phyloP scores from a whole-genome alignment of 2,797 vertebrate species.

The Vireo griseus region DNA sequence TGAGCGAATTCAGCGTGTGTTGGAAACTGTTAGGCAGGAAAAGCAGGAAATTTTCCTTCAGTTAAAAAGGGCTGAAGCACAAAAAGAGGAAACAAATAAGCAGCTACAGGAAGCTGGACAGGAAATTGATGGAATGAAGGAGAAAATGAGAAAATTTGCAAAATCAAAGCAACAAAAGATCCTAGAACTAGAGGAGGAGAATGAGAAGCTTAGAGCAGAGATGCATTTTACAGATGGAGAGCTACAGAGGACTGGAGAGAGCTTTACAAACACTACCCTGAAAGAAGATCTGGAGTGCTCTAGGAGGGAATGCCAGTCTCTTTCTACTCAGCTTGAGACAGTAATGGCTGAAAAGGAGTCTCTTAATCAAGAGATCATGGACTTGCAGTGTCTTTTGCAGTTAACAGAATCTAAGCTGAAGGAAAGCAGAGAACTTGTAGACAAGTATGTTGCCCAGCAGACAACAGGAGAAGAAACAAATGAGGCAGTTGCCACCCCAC shows the following conservation, averaged over 20 bases:
- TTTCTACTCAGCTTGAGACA: constrained; percentile 76
- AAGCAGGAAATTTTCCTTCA: constrained; percentile 84
- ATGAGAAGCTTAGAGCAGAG: constrained; percentile 82
- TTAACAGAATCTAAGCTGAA: constrained; percentile 32
- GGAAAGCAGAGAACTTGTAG: constrained; percentile 1
- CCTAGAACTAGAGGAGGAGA: constrained; percentile 93
- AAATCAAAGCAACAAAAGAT: constrained; percentile 98
- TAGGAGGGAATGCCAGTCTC: constrained; percentile 64
- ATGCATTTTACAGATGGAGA: constrained; percentile 25
- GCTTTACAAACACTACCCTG: background rate
- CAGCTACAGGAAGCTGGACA: constrained; percentile 81
- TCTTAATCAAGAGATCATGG: constrained; percentile 74
- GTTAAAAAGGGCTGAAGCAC: constrained; percentile 77
- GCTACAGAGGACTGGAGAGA: background rate
- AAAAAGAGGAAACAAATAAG: constrained; percentile 80
- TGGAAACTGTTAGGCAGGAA: constrained; percentile 88
- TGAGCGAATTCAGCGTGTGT: constrained; percentile 85
- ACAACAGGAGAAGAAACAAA: constrained; percentile 27
- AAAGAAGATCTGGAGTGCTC: constrained; percentile 73
- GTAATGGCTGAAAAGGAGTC: constrained; percentile 75
- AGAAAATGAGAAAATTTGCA: constrained; percentile 97
- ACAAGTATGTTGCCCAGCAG: background rate
- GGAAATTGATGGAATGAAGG: constrained; percentile 88
- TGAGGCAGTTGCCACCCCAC: constrained; percentile 15
- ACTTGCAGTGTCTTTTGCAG: constrained; percentile 73